Evolutionary conservation across 1,140 invertebrate genomes (phyloP).

Genomic region (Metaphire vulgaris): DNA sequence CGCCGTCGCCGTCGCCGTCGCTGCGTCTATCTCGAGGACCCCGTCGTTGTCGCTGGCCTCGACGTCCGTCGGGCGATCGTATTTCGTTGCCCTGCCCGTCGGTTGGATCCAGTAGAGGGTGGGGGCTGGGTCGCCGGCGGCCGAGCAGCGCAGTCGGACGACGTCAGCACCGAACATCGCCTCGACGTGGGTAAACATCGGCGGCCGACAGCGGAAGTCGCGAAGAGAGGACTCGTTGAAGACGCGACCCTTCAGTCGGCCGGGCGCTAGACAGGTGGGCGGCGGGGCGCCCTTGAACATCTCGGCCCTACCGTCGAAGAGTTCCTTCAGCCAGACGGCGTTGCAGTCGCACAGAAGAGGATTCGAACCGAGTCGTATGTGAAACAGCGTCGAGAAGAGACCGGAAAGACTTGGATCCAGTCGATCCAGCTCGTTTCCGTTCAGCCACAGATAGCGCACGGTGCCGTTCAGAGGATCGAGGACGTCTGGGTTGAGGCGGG

Average conservation of each 20-base stretch:
- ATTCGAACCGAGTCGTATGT: constrained; percentile 40
- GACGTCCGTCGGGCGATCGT: not conserved
- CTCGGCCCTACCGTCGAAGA: constrained; percentile 35
- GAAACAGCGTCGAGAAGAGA: constrained; percentile 34
- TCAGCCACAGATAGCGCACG: constrained; percentile 44
- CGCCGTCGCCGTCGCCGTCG: not conserved
- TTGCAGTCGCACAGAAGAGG: constrained; percentile 50
- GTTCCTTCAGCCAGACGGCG: constrained; percentile 44
- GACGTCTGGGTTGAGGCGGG: constrained; percentile 39
- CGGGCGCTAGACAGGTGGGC: constrained; percentile 41
- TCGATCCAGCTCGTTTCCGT: constrained; percentile 44
- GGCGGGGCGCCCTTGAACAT: constrained; percentile 39
- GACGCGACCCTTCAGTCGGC: constrained; percentile 34
- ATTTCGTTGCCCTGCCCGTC: constrained; percentile 38
- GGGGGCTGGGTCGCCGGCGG: constrained; percentile 46
- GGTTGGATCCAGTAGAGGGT: constrained; percentile 47
- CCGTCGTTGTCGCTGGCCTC: not conserved
- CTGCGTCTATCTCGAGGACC: not conserved
- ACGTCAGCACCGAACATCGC: constrained; percentile 42
- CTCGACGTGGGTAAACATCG: constrained; percentile 49
- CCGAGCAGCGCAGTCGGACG: constrained; percentile 43
- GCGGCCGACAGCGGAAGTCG: constrained; percentile 47
- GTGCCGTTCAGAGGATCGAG: constrained; percentile 45
- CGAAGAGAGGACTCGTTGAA: constrained; percentile 39
- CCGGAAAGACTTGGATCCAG: constrained; percentile 40